Conservation (phyloP, 2,888 invertebrate genomes). For the Cantharis nigra region DNA sequence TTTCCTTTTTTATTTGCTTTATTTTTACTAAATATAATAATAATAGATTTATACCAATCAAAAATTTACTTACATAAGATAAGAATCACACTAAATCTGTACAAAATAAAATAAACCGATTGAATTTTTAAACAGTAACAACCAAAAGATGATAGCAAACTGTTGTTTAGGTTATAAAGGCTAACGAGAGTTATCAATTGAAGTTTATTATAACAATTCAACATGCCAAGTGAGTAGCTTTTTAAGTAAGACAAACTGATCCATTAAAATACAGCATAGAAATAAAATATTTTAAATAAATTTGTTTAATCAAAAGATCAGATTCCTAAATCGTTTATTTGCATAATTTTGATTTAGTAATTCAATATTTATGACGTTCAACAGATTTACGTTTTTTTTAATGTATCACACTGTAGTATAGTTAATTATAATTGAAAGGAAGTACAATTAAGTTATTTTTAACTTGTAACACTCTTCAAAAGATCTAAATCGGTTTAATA, state of each 20-base stretch:
- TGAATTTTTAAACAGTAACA: not conserved
- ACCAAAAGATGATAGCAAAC: constrained; percentile 6
- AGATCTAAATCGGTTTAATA: not conserved
- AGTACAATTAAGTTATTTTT: not conserved
- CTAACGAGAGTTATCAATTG: constrained; percentile 16
- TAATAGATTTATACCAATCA: not conserved
- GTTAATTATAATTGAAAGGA: not conserved
- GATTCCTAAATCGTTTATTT: not conserved
- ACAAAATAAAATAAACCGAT: not conserved
- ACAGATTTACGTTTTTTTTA: not conserved
- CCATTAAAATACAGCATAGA: constrained; percentile 13
- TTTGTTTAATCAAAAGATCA: not conserved
- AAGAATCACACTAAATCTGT: not conserved
- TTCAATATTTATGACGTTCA: not conserved
- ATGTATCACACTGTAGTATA: not conserved
- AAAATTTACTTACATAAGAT: not conserved
- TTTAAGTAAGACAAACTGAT: constrained; percentile 21
- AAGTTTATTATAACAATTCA: constrained; percentile 23
- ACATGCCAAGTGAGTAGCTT: constrained; percentile 16
- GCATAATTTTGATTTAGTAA: not conserved
- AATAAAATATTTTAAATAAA: not conserved
- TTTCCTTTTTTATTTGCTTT: no score
- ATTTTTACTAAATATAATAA: no score
- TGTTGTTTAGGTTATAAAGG: constrained; percentile 13
- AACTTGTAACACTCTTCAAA: not conserved